phyloP scores from a whole-genome alignment of 30 jellyfish, hydroid and myxozoan genomes.

The Turritopsis rubra region DNA sequence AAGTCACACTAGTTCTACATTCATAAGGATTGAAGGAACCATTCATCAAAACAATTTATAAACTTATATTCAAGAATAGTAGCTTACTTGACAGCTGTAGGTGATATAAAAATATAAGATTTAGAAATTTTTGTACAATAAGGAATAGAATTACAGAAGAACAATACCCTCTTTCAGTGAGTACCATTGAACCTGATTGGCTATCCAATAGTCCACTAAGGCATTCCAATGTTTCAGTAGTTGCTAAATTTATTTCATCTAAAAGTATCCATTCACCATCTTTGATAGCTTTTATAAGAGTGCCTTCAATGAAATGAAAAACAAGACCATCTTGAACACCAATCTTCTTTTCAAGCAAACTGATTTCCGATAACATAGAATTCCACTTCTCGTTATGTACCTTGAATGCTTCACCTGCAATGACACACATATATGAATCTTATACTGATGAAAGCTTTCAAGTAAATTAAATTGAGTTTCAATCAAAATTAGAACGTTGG shows the following conservation, averaged over 20 bases:
- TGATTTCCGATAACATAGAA: slow-evolving; percentile 34
- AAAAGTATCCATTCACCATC: slow-evolving; percentile 95
- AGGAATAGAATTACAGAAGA: too few species aligned
- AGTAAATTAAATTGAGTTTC: too few species aligned
- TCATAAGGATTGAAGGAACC: too few species aligned
- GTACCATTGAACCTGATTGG: slow-evolving; percentile 76
- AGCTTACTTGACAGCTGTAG: too few species aligned
- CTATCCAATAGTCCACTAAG: slow-evolving; percentile 81
- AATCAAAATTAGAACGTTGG: too few species aligned
- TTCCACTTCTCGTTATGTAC: slow-evolving; percentile 33
- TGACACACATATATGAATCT: too few species aligned
- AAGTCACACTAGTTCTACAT: too few species aligned
- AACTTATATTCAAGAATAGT: too few species aligned
- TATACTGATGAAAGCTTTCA: too few species aligned
- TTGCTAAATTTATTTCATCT: slow-evolving; percentile 93
- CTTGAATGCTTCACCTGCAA: background rate
- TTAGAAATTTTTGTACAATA: too few species aligned
- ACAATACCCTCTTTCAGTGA: slow-evolving; percentile 93
- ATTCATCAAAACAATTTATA: too few species aligned
- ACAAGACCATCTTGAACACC: slow-evolving; percentile 57
- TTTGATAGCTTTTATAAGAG: slow-evolving; percentile 55
- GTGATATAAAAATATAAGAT: too few species aligned
- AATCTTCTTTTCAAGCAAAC: slow-evolving; percentile 36
- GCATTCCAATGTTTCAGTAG: slow-evolving; percentile 88
- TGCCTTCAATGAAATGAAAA: slow-evolving; percentile 80